Conservation (phyloP, 2,888 invertebrate genomes). For the Nomada fabriciana region DNA sequence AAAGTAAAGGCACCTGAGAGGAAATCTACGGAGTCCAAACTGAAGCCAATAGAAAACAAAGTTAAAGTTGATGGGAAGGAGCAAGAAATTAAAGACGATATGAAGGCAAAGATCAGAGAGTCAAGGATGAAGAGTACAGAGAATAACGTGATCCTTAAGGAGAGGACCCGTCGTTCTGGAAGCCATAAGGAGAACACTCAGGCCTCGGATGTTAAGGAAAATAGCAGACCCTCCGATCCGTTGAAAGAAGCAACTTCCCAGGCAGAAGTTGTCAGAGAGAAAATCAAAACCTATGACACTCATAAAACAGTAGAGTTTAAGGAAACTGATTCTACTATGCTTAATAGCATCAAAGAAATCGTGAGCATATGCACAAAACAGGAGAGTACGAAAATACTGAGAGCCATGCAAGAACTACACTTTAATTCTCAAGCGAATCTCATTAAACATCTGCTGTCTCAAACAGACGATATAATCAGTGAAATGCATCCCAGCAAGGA, state of each 20-base stretch:
- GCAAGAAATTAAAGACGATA: constrained; percentile 48
- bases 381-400: constrained; percentile 78
- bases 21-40: constrained; percentile 57
- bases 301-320: constrained; percentile 68
- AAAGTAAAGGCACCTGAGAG: constrained; percentile 55
- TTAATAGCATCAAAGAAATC: constrained; percentile 79
- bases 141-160: constrained; percentile 42
- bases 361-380: constrained; percentile 78
- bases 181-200: constrained; percentile 65
- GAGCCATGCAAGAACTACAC: constrained; percentile 77
- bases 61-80: constrained; percentile 48
- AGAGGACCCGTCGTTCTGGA: constrained; percentile 58
- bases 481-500: constrained; percentile 73
- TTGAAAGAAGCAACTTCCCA: constrained; percentile 65
- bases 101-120: constrained; percentile 52
- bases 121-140: constrained; percentile 33
- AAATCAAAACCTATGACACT: constrained; percentile 54
- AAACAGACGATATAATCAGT: constrained; percentile 77
- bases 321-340: constrained; percentile 70
- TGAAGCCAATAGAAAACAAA: constrained; percentile 64
- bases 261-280: constrained; percentile 58
- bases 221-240: constrained; percentile 74
- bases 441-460: constrained; percentile 76
- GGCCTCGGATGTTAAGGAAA: constrained; percentile 78
- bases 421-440: constrained; percentile 78